Conservation (phyloP, 2,113 vertebrate genomes). For the Microtus pennsylvanicus region DNA sequence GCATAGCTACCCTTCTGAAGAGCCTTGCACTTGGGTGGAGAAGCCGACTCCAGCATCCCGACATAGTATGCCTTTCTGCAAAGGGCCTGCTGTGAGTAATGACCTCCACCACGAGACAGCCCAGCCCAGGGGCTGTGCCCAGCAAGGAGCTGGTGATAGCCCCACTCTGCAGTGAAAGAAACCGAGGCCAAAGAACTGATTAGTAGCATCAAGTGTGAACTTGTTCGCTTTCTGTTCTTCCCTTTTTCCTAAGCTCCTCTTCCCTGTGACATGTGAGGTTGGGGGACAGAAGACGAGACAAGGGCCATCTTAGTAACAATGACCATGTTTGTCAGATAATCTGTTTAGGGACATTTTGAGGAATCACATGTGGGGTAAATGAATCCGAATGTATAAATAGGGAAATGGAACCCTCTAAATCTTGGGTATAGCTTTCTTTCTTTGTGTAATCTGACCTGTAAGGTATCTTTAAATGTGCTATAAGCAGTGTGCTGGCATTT, state of each 20-base stretch:
- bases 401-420: too few relatives aligned
- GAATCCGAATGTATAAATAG: background rate
- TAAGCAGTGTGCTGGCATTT: background rate
- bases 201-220: background rate
- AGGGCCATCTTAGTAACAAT: background rate
- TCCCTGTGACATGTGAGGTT: background rate
- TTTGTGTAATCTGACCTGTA: background rate
- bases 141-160: background rate
- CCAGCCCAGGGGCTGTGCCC: rapidly evolving
- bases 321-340: background rate
- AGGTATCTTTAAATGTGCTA: background rate
- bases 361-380: background rate
- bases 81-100: background rate
- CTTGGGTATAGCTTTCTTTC: background rate
- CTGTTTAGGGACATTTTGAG: background rate
- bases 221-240: background rate
- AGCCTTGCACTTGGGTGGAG: background rate
- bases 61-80: background rate
- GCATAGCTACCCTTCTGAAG: rapidly evolving
- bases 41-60: background rate
- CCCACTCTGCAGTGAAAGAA: background rate
- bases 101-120: rapidly evolving
- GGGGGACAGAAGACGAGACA: background rate
- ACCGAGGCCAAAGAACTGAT: background rate
- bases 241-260: background rate